Evolutionary conservation across 1,140 invertebrate genomes (phyloP).

Genomic region (Panagrolaimus sp.): DNA sequence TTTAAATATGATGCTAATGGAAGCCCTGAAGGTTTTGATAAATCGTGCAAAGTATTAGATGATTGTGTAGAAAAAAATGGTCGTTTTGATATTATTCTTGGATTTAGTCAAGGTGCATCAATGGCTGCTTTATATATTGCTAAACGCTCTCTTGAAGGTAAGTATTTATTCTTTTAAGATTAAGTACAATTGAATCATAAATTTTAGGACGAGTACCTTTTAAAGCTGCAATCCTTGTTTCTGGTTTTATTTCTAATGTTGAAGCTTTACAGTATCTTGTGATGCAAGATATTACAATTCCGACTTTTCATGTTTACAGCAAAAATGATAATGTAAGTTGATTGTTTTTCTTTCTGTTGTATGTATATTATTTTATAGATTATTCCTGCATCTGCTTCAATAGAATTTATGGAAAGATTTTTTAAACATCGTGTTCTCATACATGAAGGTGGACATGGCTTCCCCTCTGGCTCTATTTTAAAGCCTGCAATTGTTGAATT

Average conservation of each 20-base stretch:
- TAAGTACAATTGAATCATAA: neutral
- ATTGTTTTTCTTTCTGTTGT: too few species aligned
- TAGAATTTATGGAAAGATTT: neutral
- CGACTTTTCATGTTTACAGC: neutral
- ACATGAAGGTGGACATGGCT: neutral
- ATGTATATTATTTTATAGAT: neutral
- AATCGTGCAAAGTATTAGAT: neutral
- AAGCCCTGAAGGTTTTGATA: neutral
- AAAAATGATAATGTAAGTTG: neutral
- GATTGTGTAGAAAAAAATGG: neutral
- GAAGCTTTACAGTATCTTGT: neutral
- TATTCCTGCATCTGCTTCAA: constrained; percentile 2
- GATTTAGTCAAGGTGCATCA: neutral
- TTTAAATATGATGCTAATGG: neutral
- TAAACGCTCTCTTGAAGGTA: neutral
- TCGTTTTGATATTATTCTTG: neutral
- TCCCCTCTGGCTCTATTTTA: neutral
- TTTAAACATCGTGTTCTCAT: neutral
- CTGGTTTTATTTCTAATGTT: neutral
- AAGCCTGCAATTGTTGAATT: constrained; percentile 5
- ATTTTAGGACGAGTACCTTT: constrained; percentile 1
- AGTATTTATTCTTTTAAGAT: neutral
- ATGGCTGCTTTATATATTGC: neutral
- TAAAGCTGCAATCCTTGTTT: neutral
- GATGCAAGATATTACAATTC: neutral